Evolutionary conservation across 1,140 invertebrate species (phyloP), one percentile per base, ranked within the genome.

Genomic region (Drosophila triauraria): DNA sequence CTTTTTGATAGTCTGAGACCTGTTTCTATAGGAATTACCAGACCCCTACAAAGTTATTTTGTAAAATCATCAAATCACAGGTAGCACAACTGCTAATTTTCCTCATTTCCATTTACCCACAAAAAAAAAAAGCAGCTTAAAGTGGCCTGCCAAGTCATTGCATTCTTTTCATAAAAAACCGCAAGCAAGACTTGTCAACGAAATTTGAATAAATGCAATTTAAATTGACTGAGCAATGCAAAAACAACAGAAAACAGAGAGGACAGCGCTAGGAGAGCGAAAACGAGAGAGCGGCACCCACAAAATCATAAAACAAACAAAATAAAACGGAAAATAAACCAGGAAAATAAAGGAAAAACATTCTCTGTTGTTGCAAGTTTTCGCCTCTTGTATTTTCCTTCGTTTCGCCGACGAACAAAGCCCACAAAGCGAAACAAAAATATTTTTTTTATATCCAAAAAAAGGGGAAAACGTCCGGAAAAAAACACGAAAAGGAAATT

Each of bases 201-300:
- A 78, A 63, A 75, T 82, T 82, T 82, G 72, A 78, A 83, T 83
- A 76, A 82, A 82, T 83, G 80, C 80, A 82, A 79, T 82, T 75
- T 75, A 78, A 75, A 75, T 82, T 82, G 58, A 69, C 57, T 58
- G 48, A 59, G 38, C 74, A 56, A 46, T 30, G 35, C 57, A 50
- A 20, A 62, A 57, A 70, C 53, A 80, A 56, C 46, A 67, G 56
- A 50, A 44, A 32, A 40, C 32, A 68, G 46, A 32, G 27, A 70
- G 53, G 53, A 38, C 23, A n/a, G 3, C 23, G 1, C 20, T 1
- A 38, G 23, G 44, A 51, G 32, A 57, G 54, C 6, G 54, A 15
- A 13, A 38, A 20, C 15, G 30, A 43, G 62, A 53, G 56, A 69
- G 69, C 43, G 62, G 53, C 72, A 32, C 58, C 63, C 64, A 63